Conservation (phyloP, 64 coral and sea anemone genomes). For the Pocillopora damicornis region DNA sequence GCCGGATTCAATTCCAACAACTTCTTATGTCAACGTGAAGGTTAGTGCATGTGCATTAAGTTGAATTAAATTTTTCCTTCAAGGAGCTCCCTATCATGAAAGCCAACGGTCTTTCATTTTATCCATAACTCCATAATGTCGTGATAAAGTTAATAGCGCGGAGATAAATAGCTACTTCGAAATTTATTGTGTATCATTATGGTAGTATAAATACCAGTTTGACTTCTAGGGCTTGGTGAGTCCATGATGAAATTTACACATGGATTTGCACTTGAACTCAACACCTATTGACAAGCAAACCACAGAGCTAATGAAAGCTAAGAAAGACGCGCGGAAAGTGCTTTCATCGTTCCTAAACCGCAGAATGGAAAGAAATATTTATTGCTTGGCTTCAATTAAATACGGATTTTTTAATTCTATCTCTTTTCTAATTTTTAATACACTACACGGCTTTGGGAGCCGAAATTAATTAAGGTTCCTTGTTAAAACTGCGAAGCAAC, state of each 20-base stretch:
- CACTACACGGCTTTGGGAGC: not conserved
- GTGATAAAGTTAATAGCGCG: not conserved
- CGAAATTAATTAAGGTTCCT: not conserved
- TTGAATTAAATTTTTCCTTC: not conserved
- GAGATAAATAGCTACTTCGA: not conserved
- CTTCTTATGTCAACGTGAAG: slow-evolving; percentile 58
- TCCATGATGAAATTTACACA: slow-evolving; percentile 36
- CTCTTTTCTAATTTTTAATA: slow-evolving; percentile 14
- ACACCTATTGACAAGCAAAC: not conserved
- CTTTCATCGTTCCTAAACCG: not conserved
- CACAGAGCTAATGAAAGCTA: slow-evolving; percentile 5
- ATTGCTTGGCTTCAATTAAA: not conserved
- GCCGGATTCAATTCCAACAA: slow-evolving; percentile 67
- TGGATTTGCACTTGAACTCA: not conserved
- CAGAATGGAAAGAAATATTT: not conserved
- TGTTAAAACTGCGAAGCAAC: not conserved
- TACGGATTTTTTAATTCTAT: not conserved
- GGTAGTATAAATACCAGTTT: slow-evolving; percentile 3
- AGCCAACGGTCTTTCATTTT: not conserved
- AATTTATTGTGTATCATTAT: slow-evolving; percentile 25
- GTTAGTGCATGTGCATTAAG: slow-evolving; percentile 38
- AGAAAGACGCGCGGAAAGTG: not conserved
- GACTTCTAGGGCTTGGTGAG: slow-evolving; percentile 3
- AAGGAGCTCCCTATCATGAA: not conserved
- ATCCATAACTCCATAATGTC: not conserved